phyloP scores from a whole-genome alignment of 2,888 invertebrate species.

The Dynastes tityus region DNA sequence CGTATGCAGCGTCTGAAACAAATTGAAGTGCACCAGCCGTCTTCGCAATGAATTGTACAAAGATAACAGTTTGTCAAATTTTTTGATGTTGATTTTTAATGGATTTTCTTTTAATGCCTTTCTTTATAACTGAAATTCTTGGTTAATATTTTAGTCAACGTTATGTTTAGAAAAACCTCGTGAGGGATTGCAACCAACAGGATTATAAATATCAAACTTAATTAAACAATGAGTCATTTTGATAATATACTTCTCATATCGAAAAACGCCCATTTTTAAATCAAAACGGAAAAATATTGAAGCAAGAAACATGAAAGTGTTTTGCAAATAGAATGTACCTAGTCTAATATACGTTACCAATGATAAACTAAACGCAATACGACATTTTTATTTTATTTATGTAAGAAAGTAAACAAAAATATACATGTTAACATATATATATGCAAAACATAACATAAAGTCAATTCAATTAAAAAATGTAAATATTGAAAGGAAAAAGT shows the following conservation, averaged over 20 bases:
- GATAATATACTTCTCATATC: too few relatives aligned
- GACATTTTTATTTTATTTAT: slow-evolving; percentile 7
- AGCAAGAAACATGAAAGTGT: background rate
- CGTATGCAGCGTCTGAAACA: too few relatives aligned
- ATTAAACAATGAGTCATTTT: too few relatives aligned
- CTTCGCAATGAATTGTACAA: background rate
- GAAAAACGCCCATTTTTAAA: too few relatives aligned
- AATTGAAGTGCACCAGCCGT: background rate
- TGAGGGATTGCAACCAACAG: too few relatives aligned
- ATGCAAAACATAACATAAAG: slow-evolving; percentile 4
- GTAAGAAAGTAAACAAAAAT: too few relatives aligned
- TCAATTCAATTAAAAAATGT: background rate
- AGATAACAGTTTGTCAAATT: background rate
- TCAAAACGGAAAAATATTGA: too few relatives aligned
- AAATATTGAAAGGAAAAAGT: background rate
- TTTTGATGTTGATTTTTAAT: background rate
- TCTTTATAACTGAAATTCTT: too few relatives aligned
- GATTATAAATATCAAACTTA: too few relatives aligned
- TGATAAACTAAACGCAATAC: background rate
- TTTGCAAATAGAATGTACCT: background rate
- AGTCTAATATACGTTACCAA: slow-evolving; percentile 24
- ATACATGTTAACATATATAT: background rate
- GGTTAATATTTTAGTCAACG: too few relatives aligned
- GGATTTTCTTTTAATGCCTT: too few relatives aligned
- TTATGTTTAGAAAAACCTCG: too few relatives aligned